Percentiles rank a stretch among this genome's conserved stretches.
phyloP scores from a whole-genome alignment of 2,888 invertebrate genomes.

The Caenorhabditis panamensis region DNA sequence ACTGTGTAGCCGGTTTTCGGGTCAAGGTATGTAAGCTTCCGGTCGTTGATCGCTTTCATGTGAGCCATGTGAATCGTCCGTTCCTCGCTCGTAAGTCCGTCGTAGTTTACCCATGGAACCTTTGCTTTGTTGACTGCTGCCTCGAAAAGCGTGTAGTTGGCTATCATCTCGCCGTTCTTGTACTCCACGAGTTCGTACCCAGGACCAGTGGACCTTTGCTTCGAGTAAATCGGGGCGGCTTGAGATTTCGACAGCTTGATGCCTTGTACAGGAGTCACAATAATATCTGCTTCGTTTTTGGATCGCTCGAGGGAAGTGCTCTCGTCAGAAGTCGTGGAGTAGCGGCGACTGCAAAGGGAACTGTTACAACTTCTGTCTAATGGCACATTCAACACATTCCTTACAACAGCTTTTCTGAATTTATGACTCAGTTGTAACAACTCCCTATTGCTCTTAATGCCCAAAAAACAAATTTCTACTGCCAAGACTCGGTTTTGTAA shows the following conservation, averaged over 20 bases:
- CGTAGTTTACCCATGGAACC: constrained; percentile 73
- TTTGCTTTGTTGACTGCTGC: constrained; percentile 74
- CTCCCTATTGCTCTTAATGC: constrained; percentile 15
- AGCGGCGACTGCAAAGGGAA: constrained; percentile 57
- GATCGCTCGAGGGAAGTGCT: constrained; percentile 20
- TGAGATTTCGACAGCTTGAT: constrained; percentile 60
- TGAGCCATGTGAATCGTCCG: constrained; percentile 77
- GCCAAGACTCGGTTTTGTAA: constrained; percentile 1
- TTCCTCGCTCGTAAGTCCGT: constrained; percentile 75
- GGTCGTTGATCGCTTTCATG: constrained; percentile 74
- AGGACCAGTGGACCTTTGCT: constrained; percentile 60
- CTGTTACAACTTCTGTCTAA: constrained; percentile 45
- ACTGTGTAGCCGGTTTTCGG: constrained; percentile 71
- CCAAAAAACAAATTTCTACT: constrained; percentile 1
- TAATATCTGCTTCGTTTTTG: constrained; percentile 5
- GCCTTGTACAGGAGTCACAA: constrained; percentile 26
- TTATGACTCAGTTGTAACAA: constrained; percentile 48
- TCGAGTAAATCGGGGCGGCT: constrained; percentile 73
- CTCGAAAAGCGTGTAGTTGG: constrained; percentile 79
- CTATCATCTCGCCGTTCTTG: constrained; percentile 73
- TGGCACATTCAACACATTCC: too few species aligned
- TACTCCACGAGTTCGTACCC: constrained; percentile 71
- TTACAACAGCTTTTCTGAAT: constrained; percentile 8
- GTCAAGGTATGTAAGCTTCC: constrained; percentile 75
- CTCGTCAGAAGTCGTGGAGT: constrained; percentile 40